Conservation (phyloP, 2,888 invertebrate species). For the Meghimatium bilineatum region DNA sequence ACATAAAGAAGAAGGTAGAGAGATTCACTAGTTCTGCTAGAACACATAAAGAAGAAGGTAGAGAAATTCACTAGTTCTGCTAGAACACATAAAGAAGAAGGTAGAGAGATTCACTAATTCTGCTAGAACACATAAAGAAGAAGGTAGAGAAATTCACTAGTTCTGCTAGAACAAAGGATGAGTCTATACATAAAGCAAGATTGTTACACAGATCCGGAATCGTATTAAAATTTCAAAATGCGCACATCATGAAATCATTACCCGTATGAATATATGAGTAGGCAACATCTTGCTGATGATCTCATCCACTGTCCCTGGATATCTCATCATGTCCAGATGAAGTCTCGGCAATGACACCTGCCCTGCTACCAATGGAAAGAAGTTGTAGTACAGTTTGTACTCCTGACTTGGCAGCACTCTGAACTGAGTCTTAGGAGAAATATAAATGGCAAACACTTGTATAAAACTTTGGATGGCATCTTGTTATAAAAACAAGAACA, state of each 20-base stretch:
- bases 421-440: slow-evolving; percentile 75
- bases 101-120: too few relatives aligned
- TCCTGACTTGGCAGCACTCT: slow-evolving; percentile 77
- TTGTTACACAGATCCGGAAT: too few relatives aligned
- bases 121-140: too few relatives aligned
- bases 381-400: slow-evolving; percentile 82
- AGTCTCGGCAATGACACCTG: slow-evolving; percentile 84
- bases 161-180: too few relatives aligned
- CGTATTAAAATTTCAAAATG: too few relatives aligned
- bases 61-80: too few relatives aligned
- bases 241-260: slow-evolving; percentile 45
- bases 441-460: neutral
- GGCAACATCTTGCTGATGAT: slow-evolving; percentile 82
- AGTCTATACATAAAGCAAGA: too few relatives aligned
- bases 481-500: neutral
- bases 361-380: slow-evolving; percentile 87
- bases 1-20: too few relatives aligned
- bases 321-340: slow-evolving; percentile 78
- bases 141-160: too few relatives aligned
- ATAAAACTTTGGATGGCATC: neutral
- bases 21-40: too few relatives aligned
- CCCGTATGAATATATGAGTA: slow-evolving; percentile 83
- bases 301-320: slow-evolving; percentile 78
- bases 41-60: too few relatives aligned
- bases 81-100: too few relatives aligned